Conservation (phyloP, 2,888 invertebrate species). For the Trachelus troglodyta region DNA sequence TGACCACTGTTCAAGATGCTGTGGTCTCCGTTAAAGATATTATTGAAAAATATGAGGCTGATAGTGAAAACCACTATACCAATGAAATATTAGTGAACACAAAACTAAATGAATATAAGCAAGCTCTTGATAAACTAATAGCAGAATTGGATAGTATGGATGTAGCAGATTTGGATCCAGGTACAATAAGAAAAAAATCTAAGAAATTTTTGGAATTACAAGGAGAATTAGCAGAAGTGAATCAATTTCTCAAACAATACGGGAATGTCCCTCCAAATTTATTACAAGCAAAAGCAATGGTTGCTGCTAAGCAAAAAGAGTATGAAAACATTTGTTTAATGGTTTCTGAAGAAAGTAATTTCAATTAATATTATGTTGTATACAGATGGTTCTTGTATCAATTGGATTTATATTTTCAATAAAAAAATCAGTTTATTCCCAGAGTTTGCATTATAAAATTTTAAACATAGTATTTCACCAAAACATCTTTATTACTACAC, state of each 20-base stretch:
- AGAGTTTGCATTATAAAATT: not conserved
- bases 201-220: constrained; percentile 39
- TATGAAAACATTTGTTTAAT: constrained; percentile 36
- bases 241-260: constrained; percentile 45
- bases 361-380: not conserved
- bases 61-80: constrained; percentile 38
- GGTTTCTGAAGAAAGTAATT: not conserved
- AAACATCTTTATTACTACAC: not conserved
- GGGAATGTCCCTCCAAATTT: constrained; percentile 56
- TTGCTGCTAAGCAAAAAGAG: constrained; percentile 49
- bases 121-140: constrained; percentile 41
- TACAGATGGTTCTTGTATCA: not conserved
- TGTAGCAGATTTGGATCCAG: constrained; percentile 39
- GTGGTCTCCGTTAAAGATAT: constrained; percentile 35
- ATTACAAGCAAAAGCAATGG: constrained; percentile 52
- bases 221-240: constrained; percentile 43
- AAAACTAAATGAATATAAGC: constrained; percentile 52
- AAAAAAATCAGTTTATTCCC: not conserved
- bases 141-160: constrained; percentile 41
- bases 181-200: constrained; percentile 48
- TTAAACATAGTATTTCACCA: not conserved
- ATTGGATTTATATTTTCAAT: not conserved
- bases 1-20: constrained; percentile 34
- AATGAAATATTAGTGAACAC: constrained; percentile 39
- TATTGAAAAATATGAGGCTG: constrained; percentile 27